phyloP scores from a whole-genome alignment of 1,140 invertebrate genomes.

The Cydia splendana region DNA sequence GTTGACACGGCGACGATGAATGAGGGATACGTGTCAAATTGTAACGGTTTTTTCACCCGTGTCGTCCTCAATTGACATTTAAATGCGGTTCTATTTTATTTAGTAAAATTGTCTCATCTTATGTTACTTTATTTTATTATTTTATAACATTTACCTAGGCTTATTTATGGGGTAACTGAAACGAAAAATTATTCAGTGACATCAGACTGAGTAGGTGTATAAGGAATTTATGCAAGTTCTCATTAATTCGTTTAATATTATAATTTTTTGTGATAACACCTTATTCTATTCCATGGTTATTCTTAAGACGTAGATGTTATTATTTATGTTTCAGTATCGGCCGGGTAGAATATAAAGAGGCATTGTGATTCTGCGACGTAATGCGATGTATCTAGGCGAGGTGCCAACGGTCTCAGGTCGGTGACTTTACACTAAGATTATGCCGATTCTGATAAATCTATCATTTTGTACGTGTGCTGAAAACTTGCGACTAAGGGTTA shows the following conservation, averaged over 20 bases:
- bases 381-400: constrained; percentile 67
- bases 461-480: constrained; percentile 1
- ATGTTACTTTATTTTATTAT: too few species aligned
- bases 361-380: constrained; percentile 49
- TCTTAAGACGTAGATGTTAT: constrained; percentile 7
- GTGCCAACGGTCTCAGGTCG: constrained; percentile 55
- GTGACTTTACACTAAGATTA: constrained; percentile 44
- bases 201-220: too few species aligned
- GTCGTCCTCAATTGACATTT: constrained; percentile 39
- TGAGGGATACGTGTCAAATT: constrained; percentile 49
- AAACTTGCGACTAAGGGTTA: neutral
- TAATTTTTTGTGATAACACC: too few species aligned
- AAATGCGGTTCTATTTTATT: neutral
- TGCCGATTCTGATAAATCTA: constrained; percentile 25
- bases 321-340: constrained; percentile 44
- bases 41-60: constrained; percentile 46
- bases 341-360: constrained; percentile 46
- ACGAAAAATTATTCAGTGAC: too few species aligned
- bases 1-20: constrained; percentile 47
- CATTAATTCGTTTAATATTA: too few species aligned
- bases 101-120: too few species aligned
- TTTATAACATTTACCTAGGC: too few species aligned
- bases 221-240: too few species aligned
- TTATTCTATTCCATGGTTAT: neutral
- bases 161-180: too few species aligned